These are phyloP conservation scores for Meteorus sp. DNA, from an alignment of 1,140 invertebrate species.

Conservation along the genomic window DNA sequence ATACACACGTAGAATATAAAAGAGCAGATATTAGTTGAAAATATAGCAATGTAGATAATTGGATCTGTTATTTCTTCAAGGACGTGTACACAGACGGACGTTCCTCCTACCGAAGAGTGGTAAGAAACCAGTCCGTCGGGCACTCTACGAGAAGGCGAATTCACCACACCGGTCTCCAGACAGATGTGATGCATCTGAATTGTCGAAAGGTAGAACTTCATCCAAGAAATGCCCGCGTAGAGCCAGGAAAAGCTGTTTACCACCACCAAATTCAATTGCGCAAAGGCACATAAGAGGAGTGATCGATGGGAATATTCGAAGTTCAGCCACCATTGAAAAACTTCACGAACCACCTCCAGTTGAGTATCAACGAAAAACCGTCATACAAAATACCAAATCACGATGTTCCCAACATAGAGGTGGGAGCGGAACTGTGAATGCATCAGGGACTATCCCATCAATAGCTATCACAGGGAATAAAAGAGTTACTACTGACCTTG, in stretches of 20 bases:
- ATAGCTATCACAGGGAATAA: too few relatives aligned
- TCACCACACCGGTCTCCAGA: background rate
- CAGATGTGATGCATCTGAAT: background rate
- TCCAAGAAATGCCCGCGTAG: background rate
- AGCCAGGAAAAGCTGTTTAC: constrained; percentile 5
- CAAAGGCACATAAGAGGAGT: background rate
- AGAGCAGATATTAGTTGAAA: too few relatives aligned
- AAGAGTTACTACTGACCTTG: background rate
- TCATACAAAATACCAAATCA: background rate
- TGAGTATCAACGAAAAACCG: background rate
- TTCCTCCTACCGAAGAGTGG: constrained; percentile 12
- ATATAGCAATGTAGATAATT: too few relatives aligned
- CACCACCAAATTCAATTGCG: constrained; percentile 8
- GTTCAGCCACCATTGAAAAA: background rate
- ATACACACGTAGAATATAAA: too few relatives aligned
- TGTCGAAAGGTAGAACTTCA: background rate
- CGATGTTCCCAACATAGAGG: background rate
- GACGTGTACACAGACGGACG: background rate
- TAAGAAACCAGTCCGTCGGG: constrained; percentile 3
- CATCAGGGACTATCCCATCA: too few relatives aligned
- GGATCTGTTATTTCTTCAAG: constrained; percentile 3
- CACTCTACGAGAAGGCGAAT: background rate
- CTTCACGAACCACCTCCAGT: background rate
- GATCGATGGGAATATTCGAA: background rate
- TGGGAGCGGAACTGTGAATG: background rate